Evolutionary conservation across 2,113 vertebrate genomes (phyloP).

Genomic region (Oryzias woworae): DNA sequence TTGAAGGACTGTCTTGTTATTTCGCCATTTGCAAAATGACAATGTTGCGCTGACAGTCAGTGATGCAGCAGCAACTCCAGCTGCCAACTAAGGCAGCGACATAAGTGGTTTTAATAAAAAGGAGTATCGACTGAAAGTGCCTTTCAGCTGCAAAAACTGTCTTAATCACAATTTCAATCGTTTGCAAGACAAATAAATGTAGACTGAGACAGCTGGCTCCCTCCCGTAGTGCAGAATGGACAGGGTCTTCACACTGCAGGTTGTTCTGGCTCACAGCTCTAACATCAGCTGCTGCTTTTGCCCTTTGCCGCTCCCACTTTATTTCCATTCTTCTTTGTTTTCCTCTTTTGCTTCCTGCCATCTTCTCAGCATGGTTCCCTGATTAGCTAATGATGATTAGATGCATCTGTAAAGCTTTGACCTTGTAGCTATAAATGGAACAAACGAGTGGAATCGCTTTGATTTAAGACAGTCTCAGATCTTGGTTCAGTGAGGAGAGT

Average conservation of each 20-base stretch:
- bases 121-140: conserved; percentile 21
- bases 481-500: not conserved
- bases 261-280: conserved; percentile 1
- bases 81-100: conserved; percentile 6
- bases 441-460: not conserved
- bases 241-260: not conserved
- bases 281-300: not conserved
- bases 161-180: conserved; percentile 11
- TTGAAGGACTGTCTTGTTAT: conserved; percentile 1
- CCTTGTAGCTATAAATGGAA: conserved; percentile 17
- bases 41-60: conserved; percentile 3
- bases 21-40: not conserved
- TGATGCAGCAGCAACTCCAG: conserved; percentile 8
- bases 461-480: not conserved
- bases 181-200: conserved; percentile 8
- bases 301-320: conserved; percentile 1
- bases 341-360: not conserved
- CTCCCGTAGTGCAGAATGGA: not conserved
- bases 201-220: not conserved
- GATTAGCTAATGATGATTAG: conserved; percentile 25
- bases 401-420: conserved; percentile 12
- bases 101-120: conserved; percentile 38
- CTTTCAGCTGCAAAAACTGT: conserved; percentile 32
- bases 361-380: conserved; percentile 20
- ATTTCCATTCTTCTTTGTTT: not conserved